A percentile compares a stretch with the other conserved stretches of the same genome.
Conservation (phyloP, 1,140 invertebrate genomes). For the Mycetomoellerius zeteki region DNA sequence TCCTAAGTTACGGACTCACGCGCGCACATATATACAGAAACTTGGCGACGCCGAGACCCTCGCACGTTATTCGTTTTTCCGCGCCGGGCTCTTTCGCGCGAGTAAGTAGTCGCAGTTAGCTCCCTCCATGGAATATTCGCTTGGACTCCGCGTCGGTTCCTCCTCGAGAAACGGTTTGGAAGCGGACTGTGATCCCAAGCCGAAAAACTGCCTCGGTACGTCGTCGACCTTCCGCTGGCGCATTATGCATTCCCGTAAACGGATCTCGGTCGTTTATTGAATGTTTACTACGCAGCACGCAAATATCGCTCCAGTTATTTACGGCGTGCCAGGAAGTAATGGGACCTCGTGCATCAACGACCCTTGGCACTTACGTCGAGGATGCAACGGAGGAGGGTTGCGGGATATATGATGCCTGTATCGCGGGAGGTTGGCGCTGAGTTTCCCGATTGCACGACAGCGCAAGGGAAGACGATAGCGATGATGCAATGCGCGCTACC, state of each 20-base stretch:
- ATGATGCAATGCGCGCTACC: slow-evolving; percentile 53
- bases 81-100: slow-evolving; percentile 38
- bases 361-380: slow-evolving; percentile 38
- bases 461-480: slow-evolving; percentile 48
- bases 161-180: neutral
- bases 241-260: slow-evolving; percentile 83
- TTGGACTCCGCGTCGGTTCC: neutral
- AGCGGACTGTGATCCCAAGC: slow-evolving; percentile 6
- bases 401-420: slow-evolving; percentile 49
- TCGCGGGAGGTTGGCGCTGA: slow-evolving; percentile 54
- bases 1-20: slow-evolving; percentile 82
- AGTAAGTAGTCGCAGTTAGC: slow-evolving; percentile 82
- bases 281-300: slow-evolving; percentile 82
- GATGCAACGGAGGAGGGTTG: neutral
- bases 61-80: slow-evolving; percentile 37
- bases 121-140: slow-evolving; percentile 25
- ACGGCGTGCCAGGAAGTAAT: slow-evolving; percentile 78
- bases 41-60: slow-evolving; percentile 74
- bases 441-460: slow-evolving; percentile 53
- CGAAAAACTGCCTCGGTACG: slow-evolving; percentile 23
- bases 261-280: slow-evolving; percentile 84
- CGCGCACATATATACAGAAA: slow-evolving; percentile 74
- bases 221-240: slow-evolving; percentile 18
- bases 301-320: slow-evolving; percentile 81
- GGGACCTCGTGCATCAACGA: slow-evolving; percentile 66